Conservation (phyloP, 1,140 invertebrate genomes). For the Drosophila funebris region DNA sequence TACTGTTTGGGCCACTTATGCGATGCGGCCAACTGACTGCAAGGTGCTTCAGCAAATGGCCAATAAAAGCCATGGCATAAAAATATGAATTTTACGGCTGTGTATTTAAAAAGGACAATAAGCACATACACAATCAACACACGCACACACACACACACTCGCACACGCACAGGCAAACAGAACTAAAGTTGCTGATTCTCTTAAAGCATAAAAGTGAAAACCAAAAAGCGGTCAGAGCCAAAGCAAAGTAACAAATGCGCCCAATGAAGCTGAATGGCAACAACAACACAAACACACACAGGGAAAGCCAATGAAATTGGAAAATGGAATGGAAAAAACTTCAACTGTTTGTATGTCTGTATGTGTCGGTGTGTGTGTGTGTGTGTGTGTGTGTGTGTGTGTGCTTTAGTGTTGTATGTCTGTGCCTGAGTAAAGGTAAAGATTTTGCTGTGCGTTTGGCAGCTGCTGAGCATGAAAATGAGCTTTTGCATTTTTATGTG, state of each 20-base stretch:
- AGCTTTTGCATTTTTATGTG: constrained; percentile 67
- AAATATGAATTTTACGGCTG: constrained; percentile 78
- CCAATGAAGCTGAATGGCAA: constrained; percentile 77
- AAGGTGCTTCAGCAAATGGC: constrained; percentile 61
- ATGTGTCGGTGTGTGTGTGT: constrained; percentile 10
- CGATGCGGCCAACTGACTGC: constrained; percentile 30
- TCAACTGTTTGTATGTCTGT: constrained; percentile 26
- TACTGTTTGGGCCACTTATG: constrained; percentile 26
- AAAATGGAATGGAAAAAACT: constrained; percentile 78
- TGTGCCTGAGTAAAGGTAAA: constrained; percentile 41
- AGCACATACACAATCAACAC: constrained; percentile 35
- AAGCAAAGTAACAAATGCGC: constrained; percentile 64
- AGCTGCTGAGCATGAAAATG: constrained; percentile 76
- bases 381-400: constrained; percentile 3
- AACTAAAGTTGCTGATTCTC: too few species aligned
- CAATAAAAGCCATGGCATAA: constrained; percentile 73
- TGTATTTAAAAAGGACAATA: constrained; percentile 79
- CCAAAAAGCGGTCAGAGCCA: constrained; percentile 10
- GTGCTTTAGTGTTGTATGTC: constrained; percentile 2
- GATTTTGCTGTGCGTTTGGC: constrained; percentile 57
- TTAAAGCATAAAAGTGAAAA: constrained; percentile 51
- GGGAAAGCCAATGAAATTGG: constrained; percentile 59
- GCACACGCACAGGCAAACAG: background rate
- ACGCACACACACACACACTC: constrained; percentile 33
- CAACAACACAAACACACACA: constrained; percentile 10